Conservation (phyloP, 2,797 vertebrate species). For the Anomalospiza imberbis region DNA sequence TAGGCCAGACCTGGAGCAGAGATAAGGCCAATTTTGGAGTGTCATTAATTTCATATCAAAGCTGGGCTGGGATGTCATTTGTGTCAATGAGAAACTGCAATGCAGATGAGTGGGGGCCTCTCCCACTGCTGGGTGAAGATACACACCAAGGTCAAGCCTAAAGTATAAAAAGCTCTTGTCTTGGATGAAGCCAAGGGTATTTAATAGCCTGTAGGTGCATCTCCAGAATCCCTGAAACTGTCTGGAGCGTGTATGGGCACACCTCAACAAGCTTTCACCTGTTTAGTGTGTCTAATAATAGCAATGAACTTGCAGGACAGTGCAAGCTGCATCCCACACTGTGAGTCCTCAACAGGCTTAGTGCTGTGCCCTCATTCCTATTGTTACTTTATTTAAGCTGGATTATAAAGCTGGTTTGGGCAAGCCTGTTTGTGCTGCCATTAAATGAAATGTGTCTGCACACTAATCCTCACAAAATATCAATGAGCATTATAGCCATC, state of each 20-base stretch:
- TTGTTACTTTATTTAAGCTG: constrained; percentile 47
- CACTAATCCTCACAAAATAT: constrained; percentile 18
- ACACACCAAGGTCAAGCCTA: neutral
- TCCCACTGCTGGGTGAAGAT: neutral
- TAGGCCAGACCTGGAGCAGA: neutral
- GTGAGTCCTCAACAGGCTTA: neutral
- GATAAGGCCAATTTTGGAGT: fast-evolving
- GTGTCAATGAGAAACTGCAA: neutral
- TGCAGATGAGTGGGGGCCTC: neutral
- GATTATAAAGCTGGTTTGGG: constrained; percentile 42
- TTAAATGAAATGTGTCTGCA: constrained; percentile 20
- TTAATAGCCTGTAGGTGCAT: neutral
- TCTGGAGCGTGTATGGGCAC: neutral
- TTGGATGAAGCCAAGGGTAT: neutral
- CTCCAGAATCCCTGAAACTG: neutral
- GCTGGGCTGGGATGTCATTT: neutral
- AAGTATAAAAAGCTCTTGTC: neutral
- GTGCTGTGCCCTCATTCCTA: constrained; percentile 9
- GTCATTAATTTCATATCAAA: neutral
- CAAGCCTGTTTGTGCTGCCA: constrained; percentile 25
- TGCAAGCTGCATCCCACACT: neutral
- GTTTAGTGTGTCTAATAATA: constrained; percentile 20
- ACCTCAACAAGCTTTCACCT: constrained; percentile 1
- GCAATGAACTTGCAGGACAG: neutral
- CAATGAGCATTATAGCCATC: neutral